Base-by-base conservation (phyloP, 1,140 invertebrate genomes). In the Adelges cooleyi region DNA sequence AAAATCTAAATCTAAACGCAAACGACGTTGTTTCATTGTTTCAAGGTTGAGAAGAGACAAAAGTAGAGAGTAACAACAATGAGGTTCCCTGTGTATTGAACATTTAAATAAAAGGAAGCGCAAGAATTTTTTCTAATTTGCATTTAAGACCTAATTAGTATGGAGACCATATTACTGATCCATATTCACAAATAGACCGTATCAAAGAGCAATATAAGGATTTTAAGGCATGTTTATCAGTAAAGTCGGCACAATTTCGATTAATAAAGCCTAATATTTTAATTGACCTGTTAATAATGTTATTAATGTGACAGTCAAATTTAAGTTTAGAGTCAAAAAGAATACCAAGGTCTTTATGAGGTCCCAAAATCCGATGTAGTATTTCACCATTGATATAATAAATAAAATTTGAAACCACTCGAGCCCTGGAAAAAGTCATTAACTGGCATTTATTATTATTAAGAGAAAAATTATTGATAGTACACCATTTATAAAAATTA, bases 361-460 rank as follows among this genome's bases (percentile, higher is more conserved):
- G 40, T 17, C 40, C 40, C n/a, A 44, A 11, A 44, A 3, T n/a
- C 8, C 69, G 15, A 17, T 13, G 10, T n/a, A 17, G 11, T 20
- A 17, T 18, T 17, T 15, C 22, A 17, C 18, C 40, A 52, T 48
- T 49, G 9, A 65, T 25, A 18, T n/a, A 44, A 25, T 27, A 33
- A 17, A 23, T 23, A 53, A 52, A 68, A 23, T 52, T 66, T 15
- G 18, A 29, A 38, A 20, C 13, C 4, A 38, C 13, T 25, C 2
- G n/a, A 52, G 42, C 20, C 52, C 66, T 65, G 17, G 62, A 65
- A 65, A 65, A 50, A 8, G 46, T 18, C 36, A 59, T 56, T 23
- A 46, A n/a, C 11, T 51, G 6, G 22, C 62, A 49, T 52, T 65
- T 65, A 29, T 22, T 25, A 42, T 20, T 49, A 22, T 65, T 65